Base-by-base conservation (phyloP, 2,113 vertebrate species). In the Atractosteus spatula region DNA sequence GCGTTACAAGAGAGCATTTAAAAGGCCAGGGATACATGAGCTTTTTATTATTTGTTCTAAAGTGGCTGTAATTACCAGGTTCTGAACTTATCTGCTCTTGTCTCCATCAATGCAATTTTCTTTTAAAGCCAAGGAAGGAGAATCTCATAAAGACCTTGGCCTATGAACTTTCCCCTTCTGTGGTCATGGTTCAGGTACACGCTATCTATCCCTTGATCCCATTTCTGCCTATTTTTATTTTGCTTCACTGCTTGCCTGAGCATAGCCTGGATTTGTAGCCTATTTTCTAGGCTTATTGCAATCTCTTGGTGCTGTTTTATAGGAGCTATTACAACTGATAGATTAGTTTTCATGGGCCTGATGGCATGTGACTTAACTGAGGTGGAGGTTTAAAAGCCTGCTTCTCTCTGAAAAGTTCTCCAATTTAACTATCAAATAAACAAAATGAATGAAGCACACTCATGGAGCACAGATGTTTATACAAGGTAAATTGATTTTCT, bases 211-310 rank as follows among this genome's bases (percentile, higher is more conserved):
- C 88, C 84, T 85, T 90, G 83, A 87, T 88, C 89, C 86, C 84
- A 86, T 82, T 89, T 92, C 90, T 90, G 82, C 89, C 87, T 90
- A 87, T 91, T 92, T 89, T 92, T 92, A 90, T 92, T 91, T 93
- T 93, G 92, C 91, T 92, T 94, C 91, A 92, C 79, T 93, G 92
- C 90, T 87, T 93, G 89, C 89, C 86, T 92, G 92, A 93, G 83
- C 89, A 89, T 89, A 84, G 89, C 89, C 88, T 86, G 92, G 91
- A 95, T 94, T 94, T 94, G 94, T 94, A 92, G 92, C 92, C 92
- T 90, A 89, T 94, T 93, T 91, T 94, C 92, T 87, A 79, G 87
- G 87, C 91, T 91, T 92, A 92, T 89, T 94, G 87, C 91, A 91
- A 82, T 91, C 88, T 91, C 89, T 83, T 83, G 84, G 76, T 89